A percentile compares a stretch with the other conserved stretches of the same genome.
Conservation (phyloP, 2,797 vertebrate genomes). For the Manis crassicaudata region DNA sequence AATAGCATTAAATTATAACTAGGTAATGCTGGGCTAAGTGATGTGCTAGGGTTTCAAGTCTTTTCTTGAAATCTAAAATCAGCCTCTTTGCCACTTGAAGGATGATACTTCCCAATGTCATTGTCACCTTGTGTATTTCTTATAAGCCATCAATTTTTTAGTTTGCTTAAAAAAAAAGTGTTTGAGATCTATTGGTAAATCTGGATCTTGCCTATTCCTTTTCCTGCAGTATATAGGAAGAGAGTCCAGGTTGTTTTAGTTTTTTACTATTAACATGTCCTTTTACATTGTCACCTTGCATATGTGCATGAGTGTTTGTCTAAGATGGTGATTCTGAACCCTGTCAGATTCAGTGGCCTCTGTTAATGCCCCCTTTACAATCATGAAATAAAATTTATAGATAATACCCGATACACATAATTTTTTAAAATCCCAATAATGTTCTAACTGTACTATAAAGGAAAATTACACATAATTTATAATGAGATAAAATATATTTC, state of each 20-base stretch:
- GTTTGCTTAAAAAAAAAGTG: background rate
- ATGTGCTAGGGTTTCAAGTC: background rate
- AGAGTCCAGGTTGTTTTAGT: background rate
- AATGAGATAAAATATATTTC: slow-evolving; percentile 11
- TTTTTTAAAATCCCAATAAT: background rate
- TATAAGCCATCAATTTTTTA: background rate
- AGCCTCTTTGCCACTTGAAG: background rate
- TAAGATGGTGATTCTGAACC: background rate
- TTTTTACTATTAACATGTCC: background rate
- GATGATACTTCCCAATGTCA: background rate
- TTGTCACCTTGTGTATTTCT: background rate
- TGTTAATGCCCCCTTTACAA: background rate
- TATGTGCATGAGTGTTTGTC: background rate
- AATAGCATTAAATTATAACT: background rate
- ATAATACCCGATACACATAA: background rate
- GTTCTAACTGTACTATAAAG: background rate
- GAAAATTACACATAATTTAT: background rate
- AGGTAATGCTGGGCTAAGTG: background rate
- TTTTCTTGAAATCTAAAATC: background rate
- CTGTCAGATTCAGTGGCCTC: background rate
- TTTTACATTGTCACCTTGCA: background rate
- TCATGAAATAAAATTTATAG: background rate
- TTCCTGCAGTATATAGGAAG: background rate
- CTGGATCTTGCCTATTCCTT: background rate
- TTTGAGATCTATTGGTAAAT: background rate